phyloP scores from a whole-genome alignment of 1,140 invertebrate species.

The Lycorma delicatula region DNA sequence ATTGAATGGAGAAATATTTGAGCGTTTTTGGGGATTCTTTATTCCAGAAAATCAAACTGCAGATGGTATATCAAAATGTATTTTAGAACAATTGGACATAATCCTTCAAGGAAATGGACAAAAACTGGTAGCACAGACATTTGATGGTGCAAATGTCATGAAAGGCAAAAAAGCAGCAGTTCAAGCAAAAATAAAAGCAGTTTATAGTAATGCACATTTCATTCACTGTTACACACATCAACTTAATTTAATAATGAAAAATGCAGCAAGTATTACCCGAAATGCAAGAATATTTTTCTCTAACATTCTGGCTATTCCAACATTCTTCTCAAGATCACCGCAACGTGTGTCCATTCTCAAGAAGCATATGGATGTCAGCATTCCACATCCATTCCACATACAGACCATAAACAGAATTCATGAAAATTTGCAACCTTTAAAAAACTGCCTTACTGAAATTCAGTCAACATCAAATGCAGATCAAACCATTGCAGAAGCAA shows the following conservation, averaged over 20 bases:
- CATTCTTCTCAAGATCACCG: slow-evolving; percentile 16
- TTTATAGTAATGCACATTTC: slow-evolving; percentile 30
- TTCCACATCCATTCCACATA: not conserved
- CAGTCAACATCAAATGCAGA: not conserved
- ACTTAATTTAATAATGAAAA: slow-evolving; percentile 24
- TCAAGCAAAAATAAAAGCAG: slow-evolving; percentile 25
- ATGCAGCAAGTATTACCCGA: slow-evolving; percentile 18
- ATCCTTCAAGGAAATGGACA: slow-evolving; percentile 23
- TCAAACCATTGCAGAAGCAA: not conserved
- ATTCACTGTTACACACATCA: slow-evolving; percentile 30
- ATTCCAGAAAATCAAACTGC: slow-evolving; percentile 22
- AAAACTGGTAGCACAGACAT: slow-evolving; percentile 33
- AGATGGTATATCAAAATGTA: slow-evolving; percentile 17
- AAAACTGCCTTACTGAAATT: not conserved
- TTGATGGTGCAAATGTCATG: slow-evolving; percentile 29
- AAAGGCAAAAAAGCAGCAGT: slow-evolving; percentile 28
- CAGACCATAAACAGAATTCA: not conserved
- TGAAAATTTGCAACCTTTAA: not conserved
- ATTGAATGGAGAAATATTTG: slow-evolving; percentile 25
- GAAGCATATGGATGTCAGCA: not conserved
- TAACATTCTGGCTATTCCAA: slow-evolving; percentile 7
- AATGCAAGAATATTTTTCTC: slow-evolving; percentile 22
- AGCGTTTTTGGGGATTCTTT: slow-evolving; percentile 33
- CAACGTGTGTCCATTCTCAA: slow-evolving; percentile 7
- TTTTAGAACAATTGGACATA: slow-evolving; percentile 27